Evolutionary conservation across 2,797 vertebrate species (phyloP).

Genomic region (Peromyscus attwateri): DNA sequence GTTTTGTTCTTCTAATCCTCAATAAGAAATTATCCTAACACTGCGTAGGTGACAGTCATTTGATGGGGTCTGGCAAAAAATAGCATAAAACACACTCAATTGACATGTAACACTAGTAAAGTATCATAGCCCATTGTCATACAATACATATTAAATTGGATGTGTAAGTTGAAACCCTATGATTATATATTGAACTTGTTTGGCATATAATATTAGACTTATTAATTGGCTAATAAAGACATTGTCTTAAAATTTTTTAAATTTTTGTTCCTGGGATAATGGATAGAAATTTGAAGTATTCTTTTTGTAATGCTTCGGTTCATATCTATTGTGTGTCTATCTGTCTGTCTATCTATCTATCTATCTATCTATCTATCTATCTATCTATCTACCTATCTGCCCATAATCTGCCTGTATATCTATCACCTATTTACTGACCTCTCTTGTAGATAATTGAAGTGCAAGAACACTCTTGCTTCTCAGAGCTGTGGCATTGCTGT

Average conservation of each 20-base stretch:
- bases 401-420: neutral
- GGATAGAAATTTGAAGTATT: neutral
- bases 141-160: neutral
- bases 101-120: neutral
- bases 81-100: neutral
- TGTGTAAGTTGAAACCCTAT: neutral
- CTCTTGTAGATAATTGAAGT: neutral
- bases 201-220: neutral
- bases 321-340: neutral
- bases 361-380: too few species aligned
- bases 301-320: neutral
- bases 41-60: constrained; percentile 17
- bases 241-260: constrained; percentile 9
- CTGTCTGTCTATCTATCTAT: neutral
- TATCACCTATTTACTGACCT: neutral
- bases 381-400: neutral
- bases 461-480: neutral
- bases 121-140: neutral
- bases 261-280: constrained; percentile 5
- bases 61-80: constrained; percentile 40
- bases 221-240: constrained; percentile 20
- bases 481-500: neutral
- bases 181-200: neutral
- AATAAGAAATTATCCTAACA: constrained; percentile 52
- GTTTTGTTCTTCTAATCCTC: constrained; percentile 63